Conservation (phyloP, 2,888 invertebrate genomes). For the Caenorhabditis zanzibari region DNA sequence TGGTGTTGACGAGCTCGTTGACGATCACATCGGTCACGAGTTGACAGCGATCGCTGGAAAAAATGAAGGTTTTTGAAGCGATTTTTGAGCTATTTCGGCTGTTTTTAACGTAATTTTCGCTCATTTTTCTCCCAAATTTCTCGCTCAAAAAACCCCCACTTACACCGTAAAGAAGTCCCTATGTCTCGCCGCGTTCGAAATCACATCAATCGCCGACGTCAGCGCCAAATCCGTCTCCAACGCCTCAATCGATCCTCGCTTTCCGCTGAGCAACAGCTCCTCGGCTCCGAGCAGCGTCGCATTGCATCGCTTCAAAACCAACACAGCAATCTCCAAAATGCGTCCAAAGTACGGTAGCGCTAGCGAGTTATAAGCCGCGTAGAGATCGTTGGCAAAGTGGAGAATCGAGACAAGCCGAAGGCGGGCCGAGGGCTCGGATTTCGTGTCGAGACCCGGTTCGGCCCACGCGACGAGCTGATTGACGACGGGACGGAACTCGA, state of each 20-base stretch:
- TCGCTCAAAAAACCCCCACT: neutral
- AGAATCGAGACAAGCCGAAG: slow-evolving; percentile 74
- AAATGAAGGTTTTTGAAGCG: neutral
- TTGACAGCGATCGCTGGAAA: slow-evolving; percentile 78
- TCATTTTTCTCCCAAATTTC: neutral
- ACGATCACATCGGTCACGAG: slow-evolving; percentile 71
- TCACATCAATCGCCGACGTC: slow-evolving; percentile 69
- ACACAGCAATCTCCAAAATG: slow-evolving; percentile 75
- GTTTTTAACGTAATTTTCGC: no score
- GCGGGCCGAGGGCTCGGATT: slow-evolving; percentile 46
- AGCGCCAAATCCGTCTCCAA: slow-evolving; percentile 72
- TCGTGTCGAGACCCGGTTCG: slow-evolving; percentile 65
- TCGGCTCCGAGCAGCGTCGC: slow-evolving; percentile 58
- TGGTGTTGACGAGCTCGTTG: slow-evolving; percentile 78
- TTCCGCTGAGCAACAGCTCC: slow-evolving; percentile 71
- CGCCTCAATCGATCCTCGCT: slow-evolving; percentile 70
- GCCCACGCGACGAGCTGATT: slow-evolving; percentile 75
- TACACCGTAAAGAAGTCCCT: slow-evolving; percentile 75
- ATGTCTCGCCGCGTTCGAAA: slow-evolving; percentile 76
- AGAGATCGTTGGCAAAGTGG: slow-evolving; percentile 78
- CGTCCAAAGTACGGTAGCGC: slow-evolving; percentile 79
- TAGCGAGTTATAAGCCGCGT: slow-evolving; percentile 76
- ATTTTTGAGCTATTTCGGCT: no score
- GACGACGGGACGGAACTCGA: slow-evolving; percentile 75
- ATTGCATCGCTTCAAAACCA: slow-evolving; percentile 74